Evolutionary conservation across 2,113 vertebrate species (phyloP), one percentile per base, ranked within the genome.

Genomic region (Lagopus muta): DNA sequence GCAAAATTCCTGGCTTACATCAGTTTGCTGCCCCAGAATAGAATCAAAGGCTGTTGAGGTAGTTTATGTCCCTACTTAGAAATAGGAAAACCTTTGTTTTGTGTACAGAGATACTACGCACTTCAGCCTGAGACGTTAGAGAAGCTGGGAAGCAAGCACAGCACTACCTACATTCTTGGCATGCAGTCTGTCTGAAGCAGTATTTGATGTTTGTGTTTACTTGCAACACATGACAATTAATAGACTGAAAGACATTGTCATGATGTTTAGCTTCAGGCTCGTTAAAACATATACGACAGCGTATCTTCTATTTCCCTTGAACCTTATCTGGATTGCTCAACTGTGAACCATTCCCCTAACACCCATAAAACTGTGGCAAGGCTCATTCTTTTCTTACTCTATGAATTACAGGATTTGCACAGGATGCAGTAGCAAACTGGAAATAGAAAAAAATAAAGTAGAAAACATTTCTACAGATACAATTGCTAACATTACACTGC

Each of bases 41-140:
- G 88, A 94, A 86, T 94, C 86, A 94, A 96, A 95, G 89, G 62
- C 81, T 92, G 66, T 75, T 94, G 92, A 91, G 67, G 74, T 93
- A 90, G 70, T 77, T 90, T 86, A 77, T 54, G 71, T 78, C 74
- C 60, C 89, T 89, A 27, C 90, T 94, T 96, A 96, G 86, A 94
- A 91, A 94, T 71, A 94, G 94, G 96, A 96, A 97, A 86, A 43
- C 84, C 82, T 94, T 95, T 96, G 87, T 95, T 94, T 91, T 93
- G 75, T 62, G 45, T 81, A 24, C 76, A 43, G 54, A 82, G 67
- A 48, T 78, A 77, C 34, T 50, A 45, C 89, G 15, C 32, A 71
- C 60, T 94, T 80, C 61, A 79, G 48, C 21, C 13, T 71, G 80
- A 86, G 74, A 79, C 32, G 10, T 27, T 3, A 20, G 40, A 92